These are phyloP conservation scores for Choristoneura rosaceana DNA, from an alignment of 2,888 invertebrate genomes.

Conservation along the genomic window DNA sequence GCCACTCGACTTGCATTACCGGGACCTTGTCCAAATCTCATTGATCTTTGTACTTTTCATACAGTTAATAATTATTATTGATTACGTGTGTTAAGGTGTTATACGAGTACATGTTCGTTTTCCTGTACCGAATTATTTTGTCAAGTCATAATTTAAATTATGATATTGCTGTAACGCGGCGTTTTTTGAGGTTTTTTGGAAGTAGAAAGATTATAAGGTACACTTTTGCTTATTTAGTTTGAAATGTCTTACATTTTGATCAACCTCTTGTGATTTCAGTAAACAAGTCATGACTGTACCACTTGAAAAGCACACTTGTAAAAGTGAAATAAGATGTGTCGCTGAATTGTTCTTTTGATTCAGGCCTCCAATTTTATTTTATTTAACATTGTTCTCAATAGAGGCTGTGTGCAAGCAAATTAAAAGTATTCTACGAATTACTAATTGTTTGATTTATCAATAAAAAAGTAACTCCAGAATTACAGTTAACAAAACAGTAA, in stretches of 20 bases:
- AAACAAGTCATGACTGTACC: constrained; percentile 8
- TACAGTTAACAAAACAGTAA: too few relatives aligned
- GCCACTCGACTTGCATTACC: constrained; percentile 62
- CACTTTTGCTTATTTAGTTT: constrained; percentile 21
- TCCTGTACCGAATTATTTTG: constrained; percentile 45
- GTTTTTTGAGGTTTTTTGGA: constrained; percentile 18
- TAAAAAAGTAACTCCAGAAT: background rate
- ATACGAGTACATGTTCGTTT: constrained; percentile 58
- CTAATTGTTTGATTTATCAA: constrained; percentile 49
- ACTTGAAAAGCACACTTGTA: constrained; percentile 9
- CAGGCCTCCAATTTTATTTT: constrained; percentile 45
- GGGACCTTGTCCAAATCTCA: constrained; percentile 71
- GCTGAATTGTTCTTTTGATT: constrained; percentile 20
- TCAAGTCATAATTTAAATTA: constrained; percentile 20
- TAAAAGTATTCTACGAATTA: constrained; percentile 81
- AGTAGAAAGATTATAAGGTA: constrained; percentile 16
- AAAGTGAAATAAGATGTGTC: constrained; percentile 22
- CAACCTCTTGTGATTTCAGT: constrained; percentile 26
- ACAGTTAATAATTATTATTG: constrained; percentile 55
- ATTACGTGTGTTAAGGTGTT: constrained; percentile 50
- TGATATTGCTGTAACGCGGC: constrained; percentile 15
- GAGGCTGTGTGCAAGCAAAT: constrained; percentile 85
- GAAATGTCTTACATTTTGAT: constrained; percentile 1
- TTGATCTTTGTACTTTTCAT: constrained; percentile 68
- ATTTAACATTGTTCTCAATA: constrained; percentile 76